These are phyloP conservation scores for Peromyscus polionotus DNA, from an alignment of 2,113 vertebrate genomes.

Conservation along the genomic window DNA sequence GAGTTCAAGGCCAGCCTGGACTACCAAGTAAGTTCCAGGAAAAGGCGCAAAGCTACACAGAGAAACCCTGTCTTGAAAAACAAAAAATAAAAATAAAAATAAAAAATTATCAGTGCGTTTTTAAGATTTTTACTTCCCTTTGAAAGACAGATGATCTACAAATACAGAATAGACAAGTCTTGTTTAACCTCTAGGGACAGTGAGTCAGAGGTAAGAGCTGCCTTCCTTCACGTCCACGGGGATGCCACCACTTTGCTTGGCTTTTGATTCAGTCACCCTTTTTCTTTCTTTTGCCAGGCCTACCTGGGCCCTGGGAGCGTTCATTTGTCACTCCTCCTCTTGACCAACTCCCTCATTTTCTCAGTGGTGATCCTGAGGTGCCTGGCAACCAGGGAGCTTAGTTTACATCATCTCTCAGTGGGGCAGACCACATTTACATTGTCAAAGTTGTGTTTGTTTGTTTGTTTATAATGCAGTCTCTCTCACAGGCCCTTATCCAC, in stretches of 20 bases:
- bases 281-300: background rate
- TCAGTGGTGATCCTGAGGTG: background rate
- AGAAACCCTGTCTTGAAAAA: too few species aligned
- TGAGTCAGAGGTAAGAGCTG: background rate
- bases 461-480: background rate
- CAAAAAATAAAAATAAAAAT: too few species aligned
- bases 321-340: background rate
- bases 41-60: too few species aligned
- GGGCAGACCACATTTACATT: background rate
- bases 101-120: background rate
- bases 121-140: background rate
- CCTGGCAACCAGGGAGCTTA: background rate
- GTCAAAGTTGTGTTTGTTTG: background rate
- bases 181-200: background rate
- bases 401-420: background rate
- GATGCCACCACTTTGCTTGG: background rate
- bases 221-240: background rate
- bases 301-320: fast-evolving
- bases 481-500: background rate
- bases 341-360: background rate
- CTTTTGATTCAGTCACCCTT: background rate
- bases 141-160: background rate
- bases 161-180: background rate
- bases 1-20: too few species aligned
- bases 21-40: too few species aligned